These are phyloP conservation scores for Esox lucius DNA, from an alignment of 2,797 vertebrate genomes.

Conservation along the genomic window DNA sequence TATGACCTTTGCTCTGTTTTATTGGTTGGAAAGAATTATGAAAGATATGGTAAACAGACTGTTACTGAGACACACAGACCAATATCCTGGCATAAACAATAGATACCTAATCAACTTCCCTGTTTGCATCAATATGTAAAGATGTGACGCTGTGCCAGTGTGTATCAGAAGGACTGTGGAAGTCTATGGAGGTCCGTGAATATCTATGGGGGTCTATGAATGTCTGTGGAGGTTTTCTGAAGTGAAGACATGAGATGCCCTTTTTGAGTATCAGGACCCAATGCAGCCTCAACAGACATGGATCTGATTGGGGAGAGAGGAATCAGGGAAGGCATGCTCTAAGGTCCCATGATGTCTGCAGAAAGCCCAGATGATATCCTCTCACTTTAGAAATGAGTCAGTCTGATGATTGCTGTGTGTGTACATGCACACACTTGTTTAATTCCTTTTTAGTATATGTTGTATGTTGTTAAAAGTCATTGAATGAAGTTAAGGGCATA, in stretches of 20 bases:
- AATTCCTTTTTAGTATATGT: no score
- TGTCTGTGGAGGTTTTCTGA: not conserved
- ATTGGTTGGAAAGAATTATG: conserved; percentile 37
- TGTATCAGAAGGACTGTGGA: not conserved
- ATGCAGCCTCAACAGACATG: not conserved
- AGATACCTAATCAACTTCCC: conserved; percentile 14
- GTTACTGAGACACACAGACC: conserved; percentile 24
- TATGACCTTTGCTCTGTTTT: conserved; percentile 36
- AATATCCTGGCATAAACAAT: conserved; percentile 19
- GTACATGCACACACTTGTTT: not conserved
- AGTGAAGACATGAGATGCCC: not conserved
- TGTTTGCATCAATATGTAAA: not conserved
- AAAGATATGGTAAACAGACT: conserved; percentile 23
- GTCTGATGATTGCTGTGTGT: conserved; percentile 38
- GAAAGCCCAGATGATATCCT: conserved; percentile 10
- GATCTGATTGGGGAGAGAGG: conserved; percentile 17
- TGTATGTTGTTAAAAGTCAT: no score
- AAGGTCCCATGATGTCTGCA: conserved; percentile 19
- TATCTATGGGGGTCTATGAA: no score
- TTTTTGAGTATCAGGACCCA: not conserved
- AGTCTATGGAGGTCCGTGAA: no score
- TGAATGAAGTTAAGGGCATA: conserved; percentile 54
- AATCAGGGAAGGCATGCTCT: conserved; percentile 22
- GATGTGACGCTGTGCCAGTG: not conserved
- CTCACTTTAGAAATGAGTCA: conserved; percentile 41